Percentiles rank a stretch among this genome's conserved stretches.
Conservation (phyloP, 2,113 vertebrate species). For the Chionomys nivalis region DNA sequence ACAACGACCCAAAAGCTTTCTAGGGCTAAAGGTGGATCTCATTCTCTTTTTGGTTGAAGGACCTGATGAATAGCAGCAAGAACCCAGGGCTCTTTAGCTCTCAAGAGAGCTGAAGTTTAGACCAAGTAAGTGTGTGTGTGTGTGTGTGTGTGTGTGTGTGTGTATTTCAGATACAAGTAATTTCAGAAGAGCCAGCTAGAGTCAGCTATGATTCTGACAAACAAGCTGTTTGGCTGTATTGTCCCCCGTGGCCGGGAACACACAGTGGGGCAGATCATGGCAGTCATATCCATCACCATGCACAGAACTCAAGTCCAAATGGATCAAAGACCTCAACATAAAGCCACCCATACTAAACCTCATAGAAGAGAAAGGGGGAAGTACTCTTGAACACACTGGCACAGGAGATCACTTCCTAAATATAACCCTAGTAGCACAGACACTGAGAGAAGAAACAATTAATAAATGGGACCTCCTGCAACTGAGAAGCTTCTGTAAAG, state of each 20-base stretch:
- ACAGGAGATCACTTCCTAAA: too few species aligned
- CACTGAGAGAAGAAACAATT: too few species aligned
- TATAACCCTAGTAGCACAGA: too few species aligned
- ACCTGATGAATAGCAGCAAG: not conserved
- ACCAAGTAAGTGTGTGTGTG: not conserved
- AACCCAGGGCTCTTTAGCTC: not conserved
- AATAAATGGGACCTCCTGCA: too few species aligned
- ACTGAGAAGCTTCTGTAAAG: too few species aligned
- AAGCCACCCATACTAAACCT: too few species aligned
- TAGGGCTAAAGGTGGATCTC: not conserved
- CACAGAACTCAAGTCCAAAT: too few species aligned
- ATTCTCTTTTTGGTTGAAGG: not conserved
- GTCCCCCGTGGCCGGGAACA: not conserved
- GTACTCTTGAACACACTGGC: too few species aligned
- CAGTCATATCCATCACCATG: too few species aligned
- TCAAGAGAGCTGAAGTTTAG: slow-evolving; percentile 11
- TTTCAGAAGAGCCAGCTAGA: not conserved
- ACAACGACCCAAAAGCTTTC: not conserved
- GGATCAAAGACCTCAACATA: too few species aligned
- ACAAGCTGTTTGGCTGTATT: not conserved
- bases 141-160: not conserved
- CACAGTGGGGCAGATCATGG: not conserved
- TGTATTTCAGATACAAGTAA: not conserved
- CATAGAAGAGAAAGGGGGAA: too few species aligned
- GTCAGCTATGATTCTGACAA: not conserved